phyloP scores from a whole-genome alignment of 2,113 vertebrate species.

The Grantiella picta region DNA sequence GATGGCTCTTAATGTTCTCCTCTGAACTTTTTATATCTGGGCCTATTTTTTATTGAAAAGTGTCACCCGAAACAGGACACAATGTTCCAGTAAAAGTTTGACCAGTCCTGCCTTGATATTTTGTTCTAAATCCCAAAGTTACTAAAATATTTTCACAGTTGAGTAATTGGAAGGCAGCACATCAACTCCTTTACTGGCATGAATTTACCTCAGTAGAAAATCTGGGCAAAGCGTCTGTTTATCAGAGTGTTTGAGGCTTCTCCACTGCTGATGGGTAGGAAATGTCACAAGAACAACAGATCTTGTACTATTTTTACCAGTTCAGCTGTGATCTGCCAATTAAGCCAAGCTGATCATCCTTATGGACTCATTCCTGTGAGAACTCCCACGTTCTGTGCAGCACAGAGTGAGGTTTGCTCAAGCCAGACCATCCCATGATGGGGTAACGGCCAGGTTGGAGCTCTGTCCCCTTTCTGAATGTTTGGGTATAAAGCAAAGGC shows the following conservation, averaged over 20 bases:
- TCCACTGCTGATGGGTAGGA: not conserved
- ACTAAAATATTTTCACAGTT: not conserved
- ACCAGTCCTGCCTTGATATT: not conserved
- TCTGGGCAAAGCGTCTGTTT: not conserved
- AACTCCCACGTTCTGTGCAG: not conserved
- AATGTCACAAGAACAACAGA: not conserved
- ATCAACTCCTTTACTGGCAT: not conserved
- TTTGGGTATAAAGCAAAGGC: not conserved
- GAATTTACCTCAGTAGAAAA: not conserved
- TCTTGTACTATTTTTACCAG: not conserved
- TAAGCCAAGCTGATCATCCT: not conserved
- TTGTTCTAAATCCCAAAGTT: not conserved
- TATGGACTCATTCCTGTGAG: not conserved
- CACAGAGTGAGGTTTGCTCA: rapidly evolving
- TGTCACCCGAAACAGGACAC: not conserved
- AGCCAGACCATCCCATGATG: no score
- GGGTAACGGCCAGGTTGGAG: not conserved
- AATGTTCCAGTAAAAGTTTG: not conserved
- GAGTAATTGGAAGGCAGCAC: not conserved
- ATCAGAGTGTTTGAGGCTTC: not conserved
- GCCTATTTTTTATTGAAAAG: not conserved
- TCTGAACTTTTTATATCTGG: not conserved
- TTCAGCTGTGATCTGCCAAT: not conserved
- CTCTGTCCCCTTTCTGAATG: not conserved
- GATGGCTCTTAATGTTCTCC: not conserved